Evolutionary conservation across 2,888 invertebrate genomes (phyloP).

Genomic region (Drosophila aldrichi): DNA sequence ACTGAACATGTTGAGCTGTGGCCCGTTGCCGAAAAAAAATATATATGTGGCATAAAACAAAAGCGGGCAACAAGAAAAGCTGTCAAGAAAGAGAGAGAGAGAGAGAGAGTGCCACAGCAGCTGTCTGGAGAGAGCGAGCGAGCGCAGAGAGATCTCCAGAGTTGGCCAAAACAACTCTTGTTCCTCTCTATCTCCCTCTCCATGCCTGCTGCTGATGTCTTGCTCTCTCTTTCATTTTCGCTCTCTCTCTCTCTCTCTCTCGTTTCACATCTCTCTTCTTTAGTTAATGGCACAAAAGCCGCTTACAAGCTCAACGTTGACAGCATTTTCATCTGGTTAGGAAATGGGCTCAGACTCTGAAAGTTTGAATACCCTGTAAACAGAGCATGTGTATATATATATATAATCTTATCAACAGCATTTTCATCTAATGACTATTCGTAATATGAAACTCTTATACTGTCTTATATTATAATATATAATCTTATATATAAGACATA

Average conservation of each 20-base stretch:
- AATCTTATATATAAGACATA: not conserved
- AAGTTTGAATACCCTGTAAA: slow-evolving; percentile 31
- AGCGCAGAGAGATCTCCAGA: slow-evolving; percentile 6
- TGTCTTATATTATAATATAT: not conserved
- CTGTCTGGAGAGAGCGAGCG: slow-evolving; percentile 13
- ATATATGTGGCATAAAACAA: slow-evolving; percentile 60
- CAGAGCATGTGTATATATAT: no score
- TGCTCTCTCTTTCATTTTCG: slow-evolving; percentile 20
- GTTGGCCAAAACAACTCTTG: slow-evolving; percentile 31
- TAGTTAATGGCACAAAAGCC: slow-evolving; percentile 56
- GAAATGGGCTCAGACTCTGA: slow-evolving; percentile 56
- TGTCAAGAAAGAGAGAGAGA: slow-evolving; percentile 42
- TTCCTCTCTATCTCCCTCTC: slow-evolving; percentile 27
- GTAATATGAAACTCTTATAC: not conserved
- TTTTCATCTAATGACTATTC: not conserved
- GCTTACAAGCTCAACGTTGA: slow-evolving; percentile 71
- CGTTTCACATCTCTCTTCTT: slow-evolving; percentile 14
- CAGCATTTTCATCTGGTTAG: slow-evolving; percentile 54
- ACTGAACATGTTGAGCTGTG: slow-evolving; percentile 73
- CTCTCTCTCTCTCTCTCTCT: slow-evolving; percentile 1
- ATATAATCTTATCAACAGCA: not conserved
- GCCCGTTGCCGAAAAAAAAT: slow-evolving; percentile 59
- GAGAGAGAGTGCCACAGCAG: slow-evolving; percentile 30
- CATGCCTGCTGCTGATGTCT: slow-evolving; percentile 3
- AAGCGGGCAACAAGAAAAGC: slow-evolving; percentile 67